phyloP scores from a whole-genome alignment of 2,113 vertebrate genomes.

The Bucco capensis region DNA sequence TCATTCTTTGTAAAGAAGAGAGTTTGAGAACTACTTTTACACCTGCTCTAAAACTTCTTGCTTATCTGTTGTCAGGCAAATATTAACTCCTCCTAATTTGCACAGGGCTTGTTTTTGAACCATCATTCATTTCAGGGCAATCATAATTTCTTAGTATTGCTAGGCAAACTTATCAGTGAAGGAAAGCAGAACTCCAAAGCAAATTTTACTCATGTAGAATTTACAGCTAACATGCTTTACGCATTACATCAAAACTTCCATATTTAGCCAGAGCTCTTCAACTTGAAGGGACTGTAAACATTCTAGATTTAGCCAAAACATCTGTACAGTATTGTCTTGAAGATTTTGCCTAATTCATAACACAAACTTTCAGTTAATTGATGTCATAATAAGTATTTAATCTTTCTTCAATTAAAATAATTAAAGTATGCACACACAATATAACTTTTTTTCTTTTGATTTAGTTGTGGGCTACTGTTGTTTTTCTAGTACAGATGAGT shows the following conservation, averaged over 20 bases:
- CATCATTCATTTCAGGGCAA: not conserved
- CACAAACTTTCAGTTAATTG: not conserved
- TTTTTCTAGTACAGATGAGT: slow-evolving; percentile 75
- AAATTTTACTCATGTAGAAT: slow-evolving; percentile 4
- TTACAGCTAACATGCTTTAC: not conserved
- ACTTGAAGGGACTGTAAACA: not conserved
- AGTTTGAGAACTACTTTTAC: not conserved
- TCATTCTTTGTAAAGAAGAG: not conserved
- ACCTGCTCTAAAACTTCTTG: not conserved
- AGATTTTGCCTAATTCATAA: not conserved
- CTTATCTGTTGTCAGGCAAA: not conserved
- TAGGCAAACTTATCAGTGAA: not conserved
- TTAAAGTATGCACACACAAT: not conserved
- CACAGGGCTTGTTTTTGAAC: slow-evolving; percentile 15
- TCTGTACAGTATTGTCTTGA: not conserved
- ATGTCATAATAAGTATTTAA: not conserved
- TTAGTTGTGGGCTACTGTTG: slow-evolving; percentile 72
- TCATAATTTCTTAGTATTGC: not conserved
- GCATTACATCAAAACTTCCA: not conserved
- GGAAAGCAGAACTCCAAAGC: slow-evolving; percentile 12
- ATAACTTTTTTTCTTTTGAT: slow-evolving; percentile 56
- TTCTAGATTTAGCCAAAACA: not conserved
- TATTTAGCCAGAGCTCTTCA: slow-evolving; percentile 4
- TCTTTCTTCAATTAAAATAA: slow-evolving; percentile 5
- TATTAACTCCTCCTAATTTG: not conserved